Base-by-base conservation (phyloP, 1,140 invertebrate genomes). In the Galleria mellonella region DNA sequence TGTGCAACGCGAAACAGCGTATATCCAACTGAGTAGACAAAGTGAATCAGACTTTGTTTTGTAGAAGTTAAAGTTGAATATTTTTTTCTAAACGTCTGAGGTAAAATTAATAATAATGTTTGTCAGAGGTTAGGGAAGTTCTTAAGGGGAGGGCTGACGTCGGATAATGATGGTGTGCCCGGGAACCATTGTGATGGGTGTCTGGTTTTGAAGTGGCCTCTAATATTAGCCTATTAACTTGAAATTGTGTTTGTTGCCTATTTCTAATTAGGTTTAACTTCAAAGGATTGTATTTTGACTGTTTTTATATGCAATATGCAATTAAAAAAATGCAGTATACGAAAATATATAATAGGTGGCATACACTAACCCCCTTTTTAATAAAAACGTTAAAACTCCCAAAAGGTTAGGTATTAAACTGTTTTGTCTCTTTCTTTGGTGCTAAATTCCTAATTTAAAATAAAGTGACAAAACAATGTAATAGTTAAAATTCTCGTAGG, bases 61-160 rank as follows among this genome's bases (percentile, higher is more conserved):
- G 43, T 50, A 23, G 3, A 11, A 8, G 28, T 48, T 51, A 62
- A 11, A 48, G 62, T 66, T 58, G 37, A 10, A 15, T 58, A 55
- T 74, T 35, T 35, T 23, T 23, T 59, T 53, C 55, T 6, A 28
- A 17, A 7, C 23, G 38, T 51, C 30, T 28, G 42, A 43, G 53
- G 51, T 56, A 49, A 66, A 62, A 67, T 64, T 72, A 74, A 73
- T 63, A 64, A 64, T 75, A 66, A 66, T 50, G 69, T 62, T 66
- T 64, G 69, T 71, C 49, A 37, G 49, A 51, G 52, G 47, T 44
- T 55, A 60, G 43, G 51, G 51, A 62, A 58, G 43, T 47, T 60
- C 69, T 73, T 73, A 64, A 72, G 63, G 72, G 72, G 71, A 67
- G 65, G 68, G 9, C 4, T 23, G 55, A 36, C 47, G 36, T 30